Evolutionary conservation across 35 echinoderm and acorn worm species (phyloP).

Genomic region (Apostichopus californicus): DNA sequence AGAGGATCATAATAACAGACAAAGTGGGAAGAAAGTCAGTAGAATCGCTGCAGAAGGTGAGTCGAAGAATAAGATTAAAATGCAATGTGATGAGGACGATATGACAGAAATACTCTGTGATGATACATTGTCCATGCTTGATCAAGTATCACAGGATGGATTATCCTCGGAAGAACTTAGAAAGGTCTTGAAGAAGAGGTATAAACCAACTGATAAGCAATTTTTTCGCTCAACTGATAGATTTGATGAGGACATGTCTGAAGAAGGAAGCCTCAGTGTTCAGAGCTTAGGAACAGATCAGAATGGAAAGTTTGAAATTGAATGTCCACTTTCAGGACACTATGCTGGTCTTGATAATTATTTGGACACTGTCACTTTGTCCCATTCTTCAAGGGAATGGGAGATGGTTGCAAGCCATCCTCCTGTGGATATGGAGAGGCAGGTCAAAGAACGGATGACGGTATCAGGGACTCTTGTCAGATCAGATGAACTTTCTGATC

Average conservation of each 20-base stretch:
- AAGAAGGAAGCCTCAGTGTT: too few relatives aligned
- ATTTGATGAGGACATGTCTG: too few relatives aligned
- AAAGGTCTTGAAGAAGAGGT: too few relatives aligned
- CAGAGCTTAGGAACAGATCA: background rate
- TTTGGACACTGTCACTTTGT: background rate
- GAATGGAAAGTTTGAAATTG: background rate
- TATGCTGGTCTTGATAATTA: background rate
- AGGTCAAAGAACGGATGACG: too few relatives aligned
- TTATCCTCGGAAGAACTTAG: background rate
- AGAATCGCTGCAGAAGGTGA: background rate
- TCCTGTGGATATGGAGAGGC: too few relatives aligned
- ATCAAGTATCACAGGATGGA: background rate
- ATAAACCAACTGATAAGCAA: too few relatives aligned
- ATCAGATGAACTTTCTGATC: too few relatives aligned
- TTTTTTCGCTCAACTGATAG: too few relatives aligned
- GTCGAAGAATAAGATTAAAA: background rate
- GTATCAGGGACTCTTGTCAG: too few relatives aligned
- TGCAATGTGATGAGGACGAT: background rate
- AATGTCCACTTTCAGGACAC: background rate
- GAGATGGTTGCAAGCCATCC: too few relatives aligned
- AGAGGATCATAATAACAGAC: too few relatives aligned
- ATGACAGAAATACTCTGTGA: background rate
- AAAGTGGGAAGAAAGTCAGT: too few relatives aligned
- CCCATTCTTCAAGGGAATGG: background rate
- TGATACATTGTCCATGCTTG: background rate